Percentiles rank a stretch among this genome's conserved stretches.
Conservation (phyloP, 2,888 invertebrate genomes). For the Cistogaster globosa region DNA sequence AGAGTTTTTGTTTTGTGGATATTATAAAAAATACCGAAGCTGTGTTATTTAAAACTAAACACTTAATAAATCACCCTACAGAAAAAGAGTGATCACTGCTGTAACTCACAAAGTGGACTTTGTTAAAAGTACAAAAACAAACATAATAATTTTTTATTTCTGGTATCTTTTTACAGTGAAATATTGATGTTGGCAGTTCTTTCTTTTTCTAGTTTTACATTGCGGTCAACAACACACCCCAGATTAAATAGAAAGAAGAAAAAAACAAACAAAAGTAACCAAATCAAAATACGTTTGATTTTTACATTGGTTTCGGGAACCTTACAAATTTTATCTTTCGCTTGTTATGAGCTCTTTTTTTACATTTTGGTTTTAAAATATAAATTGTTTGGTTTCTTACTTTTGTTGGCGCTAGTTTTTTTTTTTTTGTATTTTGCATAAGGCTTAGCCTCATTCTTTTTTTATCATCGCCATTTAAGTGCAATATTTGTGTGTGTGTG, state of each 20-base stretch:
- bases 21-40: too few relatives aligned
- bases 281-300: conserved; percentile 49
- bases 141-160: background rate
- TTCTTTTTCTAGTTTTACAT: conserved; percentile 16
- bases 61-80: background rate
- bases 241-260: background rate
- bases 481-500: background rate
- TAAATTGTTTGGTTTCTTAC: conserved; percentile 63
- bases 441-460: conserved; percentile 40
- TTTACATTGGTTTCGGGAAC: conserved; percentile 13
- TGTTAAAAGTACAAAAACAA: background rate
- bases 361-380: conserved; percentile 55
- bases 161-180: conserved; percentile 35
- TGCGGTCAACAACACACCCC: conserved; percentile 39
- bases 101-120: background rate
- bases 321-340: conserved; percentile 35
- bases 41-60: background rate
- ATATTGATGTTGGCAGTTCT: conserved; percentile 2
- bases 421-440: conserved; percentile 11
- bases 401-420: conserved; percentile 40
- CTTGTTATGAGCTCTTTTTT: conserved; percentile 26
- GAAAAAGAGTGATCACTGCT: background rate
- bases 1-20: too few relatives aligned
- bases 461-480: conserved; percentile 22
- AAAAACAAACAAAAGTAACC: background rate